Evolutionary conservation across 2,797 vertebrate species (phyloP).

Genomic region (Alexandromys oeconomus): DNA sequence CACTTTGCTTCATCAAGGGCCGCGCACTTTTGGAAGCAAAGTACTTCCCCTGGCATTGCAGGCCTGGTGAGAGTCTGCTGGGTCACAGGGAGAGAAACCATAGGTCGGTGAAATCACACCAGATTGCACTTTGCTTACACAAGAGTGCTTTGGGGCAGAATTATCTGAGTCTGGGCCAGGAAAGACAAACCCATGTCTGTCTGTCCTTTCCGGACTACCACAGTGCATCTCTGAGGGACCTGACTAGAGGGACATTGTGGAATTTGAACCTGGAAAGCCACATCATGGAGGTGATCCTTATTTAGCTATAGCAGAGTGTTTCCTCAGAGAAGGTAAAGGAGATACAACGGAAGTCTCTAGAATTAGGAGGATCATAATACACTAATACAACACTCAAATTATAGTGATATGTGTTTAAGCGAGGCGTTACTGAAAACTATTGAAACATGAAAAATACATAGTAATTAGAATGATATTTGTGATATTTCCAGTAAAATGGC

Average conservation of each 20-base stretch:
- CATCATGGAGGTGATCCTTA: neutral
- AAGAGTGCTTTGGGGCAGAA: neutral
- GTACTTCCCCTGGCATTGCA: neutral
- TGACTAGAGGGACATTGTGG: fast-evolving
- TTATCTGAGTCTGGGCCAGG: fast-evolving
- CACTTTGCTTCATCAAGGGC: neutral
- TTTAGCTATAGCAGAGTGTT: neutral
- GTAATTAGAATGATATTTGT: neutral
- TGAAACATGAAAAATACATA: neutral
- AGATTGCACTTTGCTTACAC: neutral
- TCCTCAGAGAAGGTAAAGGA: neutral
- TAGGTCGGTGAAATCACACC: neutral
- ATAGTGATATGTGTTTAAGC: neutral
- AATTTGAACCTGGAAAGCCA: too few relatives aligned
- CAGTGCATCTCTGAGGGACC: neutral
- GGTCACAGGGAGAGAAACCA: neutral
- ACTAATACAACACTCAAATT: neutral
- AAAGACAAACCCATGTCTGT: neutral
- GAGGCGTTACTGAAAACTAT: neutral
- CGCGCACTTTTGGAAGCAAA: neutral
- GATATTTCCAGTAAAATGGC: neutral
- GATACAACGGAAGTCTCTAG: neutral
- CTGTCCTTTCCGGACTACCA: neutral
- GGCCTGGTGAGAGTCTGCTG: neutral
- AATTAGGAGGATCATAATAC: neutral